These are phyloP conservation scores for Caenorhabditis macrosperma DNA, from an alignment of 2,888 invertebrate species.

Conservation along the genomic window DNA sequence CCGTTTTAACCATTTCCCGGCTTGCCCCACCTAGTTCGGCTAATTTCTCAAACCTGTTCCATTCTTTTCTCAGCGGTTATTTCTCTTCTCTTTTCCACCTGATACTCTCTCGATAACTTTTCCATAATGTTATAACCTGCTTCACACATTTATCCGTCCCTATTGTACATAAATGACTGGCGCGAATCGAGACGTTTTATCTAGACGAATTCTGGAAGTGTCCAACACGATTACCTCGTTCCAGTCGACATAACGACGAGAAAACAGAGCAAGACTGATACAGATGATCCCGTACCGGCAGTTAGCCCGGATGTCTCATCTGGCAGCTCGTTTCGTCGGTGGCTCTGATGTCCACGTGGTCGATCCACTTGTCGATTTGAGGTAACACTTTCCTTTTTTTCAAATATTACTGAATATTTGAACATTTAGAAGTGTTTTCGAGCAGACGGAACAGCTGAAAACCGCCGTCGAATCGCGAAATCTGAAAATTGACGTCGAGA, in stretches of 20 bases:
- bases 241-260: too few species aligned
- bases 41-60: conserved; percentile 8
- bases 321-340: conserved; percentile 69
- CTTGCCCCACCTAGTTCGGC: conserved; percentile 14
- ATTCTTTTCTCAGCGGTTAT: conserved; percentile 32
- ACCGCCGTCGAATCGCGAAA: conserved; percentile 60
- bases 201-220: too few species aligned
- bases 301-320: conserved; percentile 61
- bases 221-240: too few species aligned
- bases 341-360: conserved; percentile 71
- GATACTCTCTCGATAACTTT: conserved; percentile 29
- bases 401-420: background rate
- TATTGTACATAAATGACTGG: conserved; percentile 38
- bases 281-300: conserved; percentile 50
- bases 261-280: background rate
- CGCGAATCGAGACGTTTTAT: background rate
- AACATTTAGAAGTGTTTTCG: conserved; percentile 57
- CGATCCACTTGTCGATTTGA: conserved; percentile 72
- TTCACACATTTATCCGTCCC: conserved; percentile 20
- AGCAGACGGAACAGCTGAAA: conserved; percentile 54
- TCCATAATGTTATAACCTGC: background rate
- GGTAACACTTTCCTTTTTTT: conserved; percentile 22
- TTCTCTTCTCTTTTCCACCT: conserved; percentile 4
- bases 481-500: conserved; percentile 57
- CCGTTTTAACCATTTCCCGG: background rate